Conservation (phyloP, 2,113 vertebrate species). For the Nycticorax nycticorax region DNA sequence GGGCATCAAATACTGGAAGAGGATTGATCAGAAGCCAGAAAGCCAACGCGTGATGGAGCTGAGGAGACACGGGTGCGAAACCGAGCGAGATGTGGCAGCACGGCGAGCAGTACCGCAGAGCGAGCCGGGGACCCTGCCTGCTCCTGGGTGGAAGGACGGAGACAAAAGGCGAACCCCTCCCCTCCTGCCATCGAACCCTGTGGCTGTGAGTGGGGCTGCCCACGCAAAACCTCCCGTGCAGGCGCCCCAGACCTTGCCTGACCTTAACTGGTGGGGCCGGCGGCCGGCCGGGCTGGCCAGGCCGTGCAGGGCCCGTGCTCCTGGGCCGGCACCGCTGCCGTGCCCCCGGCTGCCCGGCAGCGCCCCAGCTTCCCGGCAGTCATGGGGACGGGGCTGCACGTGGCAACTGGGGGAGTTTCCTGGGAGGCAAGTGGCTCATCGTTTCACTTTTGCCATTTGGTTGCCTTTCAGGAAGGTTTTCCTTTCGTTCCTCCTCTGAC, state of each 20-base stretch:
- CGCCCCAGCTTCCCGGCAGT: neutral
- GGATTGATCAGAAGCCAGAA: neutral
- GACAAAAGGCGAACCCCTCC: neutral
- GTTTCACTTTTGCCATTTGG: neutral
- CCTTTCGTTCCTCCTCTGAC: neutral
- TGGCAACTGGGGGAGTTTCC: neutral
- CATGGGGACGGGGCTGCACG: neutral
- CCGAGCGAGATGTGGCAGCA: neutral
- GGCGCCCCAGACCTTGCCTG: fast-evolving
- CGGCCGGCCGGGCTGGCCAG: neutral
- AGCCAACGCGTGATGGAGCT: neutral
- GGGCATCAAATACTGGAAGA: neutral
- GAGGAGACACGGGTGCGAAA: fast-evolving
- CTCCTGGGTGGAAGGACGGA: fast-evolving
- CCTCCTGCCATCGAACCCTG: neutral
- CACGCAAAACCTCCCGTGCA: neutral
- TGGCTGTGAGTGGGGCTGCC: neutral
- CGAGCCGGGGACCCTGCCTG: fast-evolving
- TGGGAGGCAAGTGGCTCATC: neutral
- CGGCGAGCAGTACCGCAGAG: fast-evolving
- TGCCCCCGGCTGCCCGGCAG: fast-evolving
- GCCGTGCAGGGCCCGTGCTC: neutral
- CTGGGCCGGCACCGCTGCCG: fast-evolving
- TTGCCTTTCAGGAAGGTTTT: neutral
- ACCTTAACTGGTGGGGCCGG: fast-evolving